Base-by-base conservation (phyloP, 1,140 invertebrate species). In the Bactericera cockerelli region DNA sequence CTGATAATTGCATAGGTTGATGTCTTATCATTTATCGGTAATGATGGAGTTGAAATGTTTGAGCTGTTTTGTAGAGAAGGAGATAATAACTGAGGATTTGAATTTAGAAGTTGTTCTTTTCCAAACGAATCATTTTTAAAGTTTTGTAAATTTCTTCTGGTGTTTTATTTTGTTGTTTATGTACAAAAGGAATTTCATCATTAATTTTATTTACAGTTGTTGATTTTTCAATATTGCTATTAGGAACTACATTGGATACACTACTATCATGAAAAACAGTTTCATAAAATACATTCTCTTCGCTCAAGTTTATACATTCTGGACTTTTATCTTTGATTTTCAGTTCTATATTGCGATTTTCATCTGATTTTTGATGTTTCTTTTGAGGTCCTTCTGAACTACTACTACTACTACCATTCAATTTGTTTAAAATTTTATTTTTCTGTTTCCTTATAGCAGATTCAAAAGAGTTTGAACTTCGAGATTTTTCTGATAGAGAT, bases 91-190 rank as follows among this genome's bases (percentile, higher is more conserved):
- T n/a, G 4, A 19, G n/a, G 42, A 49, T n/a, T 49, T n/a, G n/a
- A 19, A 19, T n/a, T 49, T 49, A 10, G 4, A 10, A 49, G 22
- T 49, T 49, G 4, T 49, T 16, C 22, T 49, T 49, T n/a, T 49
- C 42, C 22, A 49, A 49, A 10, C 22, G n/a, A 16, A 49, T 49
- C n/a, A 49, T 49, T 49, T 49, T 49, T 49, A 49, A 49, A 6
- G n/a, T 49, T 49, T 49, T 49, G 22, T 49, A 49, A 19, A 49
- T 49, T 49, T 49, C 42, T n/a, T 49, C 42, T 8, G 42, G 42
- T 4, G 42, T 6, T 49, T 49, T 49, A 22, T 49, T 22, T 49
- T 49, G n/a, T 19, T 49, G n/a, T 49, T 16, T 49, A n/a, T 49
- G 42, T 49, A 49, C 42, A 49, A 16, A 22, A 4, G n/a, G n/a